Percentiles rank a stretch among this genome's conserved stretches.
Conservation (phyloP, 1,140 invertebrate genomes). For the Panagrolaimus sp. region DNA sequence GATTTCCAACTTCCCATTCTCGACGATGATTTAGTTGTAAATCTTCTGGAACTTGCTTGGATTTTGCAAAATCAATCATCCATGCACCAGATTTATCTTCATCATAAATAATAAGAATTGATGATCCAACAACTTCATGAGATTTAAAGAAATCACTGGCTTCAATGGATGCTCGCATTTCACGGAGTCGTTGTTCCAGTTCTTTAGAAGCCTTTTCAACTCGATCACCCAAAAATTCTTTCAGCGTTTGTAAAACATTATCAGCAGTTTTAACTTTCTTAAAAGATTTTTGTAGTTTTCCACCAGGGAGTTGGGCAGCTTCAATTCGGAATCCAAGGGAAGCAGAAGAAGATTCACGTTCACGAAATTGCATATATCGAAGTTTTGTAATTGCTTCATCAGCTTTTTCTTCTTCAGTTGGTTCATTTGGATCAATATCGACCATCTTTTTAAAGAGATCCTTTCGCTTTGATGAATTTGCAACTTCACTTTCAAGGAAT, state of each 20-base stretch:
- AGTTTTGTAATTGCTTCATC: constrained; percentile 79
- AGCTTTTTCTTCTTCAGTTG: constrained; percentile 79
- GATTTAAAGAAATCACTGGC: constrained; percentile 78
- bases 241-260: constrained; percentile 75
- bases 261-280: constrained; percentile 84
- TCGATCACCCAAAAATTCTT: constrained; percentile 74
- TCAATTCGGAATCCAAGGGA: constrained; percentile 91
- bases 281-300: constrained; percentile 84
- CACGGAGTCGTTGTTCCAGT: constrained; percentile 76
- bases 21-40: constrained; percentile 73
- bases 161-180: constrained; percentile 73
- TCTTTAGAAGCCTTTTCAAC: constrained; percentile 66
- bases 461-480: constrained; percentile 70
- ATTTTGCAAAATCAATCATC: constrained; percentile 98
- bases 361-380: constrained; percentile 69
- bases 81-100: constrained; percentile 75
- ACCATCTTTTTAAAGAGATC: constrained; percentile 99
- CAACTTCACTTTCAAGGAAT: constrained; percentile 86
- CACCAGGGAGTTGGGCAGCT: constrained; percentile 80
- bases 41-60: constrained; percentile 71
- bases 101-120: constrained; percentile 90
- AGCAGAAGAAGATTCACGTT: constrained; percentile 90
- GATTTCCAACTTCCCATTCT: constrained; percentile 89
- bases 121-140: constrained; percentile 94
- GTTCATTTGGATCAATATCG: constrained; percentile 80